These are phyloP conservation scores for Hedychridium roseum DNA, from an alignment of 2,888 invertebrate species.

Conservation along the genomic window DNA sequence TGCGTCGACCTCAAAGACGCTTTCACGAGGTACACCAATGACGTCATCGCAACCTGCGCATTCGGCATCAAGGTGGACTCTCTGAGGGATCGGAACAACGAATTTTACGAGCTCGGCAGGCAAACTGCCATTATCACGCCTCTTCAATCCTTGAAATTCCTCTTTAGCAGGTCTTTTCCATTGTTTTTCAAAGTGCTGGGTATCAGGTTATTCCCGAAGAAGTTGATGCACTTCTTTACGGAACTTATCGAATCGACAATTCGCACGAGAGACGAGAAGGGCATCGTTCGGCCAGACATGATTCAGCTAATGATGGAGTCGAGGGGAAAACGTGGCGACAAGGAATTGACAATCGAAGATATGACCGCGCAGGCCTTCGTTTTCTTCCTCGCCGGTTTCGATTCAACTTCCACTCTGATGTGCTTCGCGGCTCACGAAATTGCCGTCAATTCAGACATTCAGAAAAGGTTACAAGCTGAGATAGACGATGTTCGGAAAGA, in stretches of 20 bases:
- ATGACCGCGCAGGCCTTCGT: constrained; percentile 63
- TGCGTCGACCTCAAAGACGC: constrained; percentile 44
- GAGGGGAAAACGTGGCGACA: constrained; percentile 14
- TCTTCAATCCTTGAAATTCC: constrained; percentile 8
- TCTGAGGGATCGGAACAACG: constrained; percentile 38
- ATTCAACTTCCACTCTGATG: constrained; percentile 41
- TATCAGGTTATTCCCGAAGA: constrained; percentile 9
- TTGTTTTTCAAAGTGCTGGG: constrained; percentile 9
- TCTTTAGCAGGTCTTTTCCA: constrained; percentile 19
- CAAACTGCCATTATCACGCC: constrained; percentile 1
- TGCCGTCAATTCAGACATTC: constrained; percentile 59
- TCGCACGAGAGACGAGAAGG: constrained; percentile 23
- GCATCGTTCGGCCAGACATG: constrained; percentile 66
- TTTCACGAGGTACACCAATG: constrained; percentile 38
- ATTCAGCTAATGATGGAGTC: constrained; percentile 67
- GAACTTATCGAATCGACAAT: constrained; percentile 25
- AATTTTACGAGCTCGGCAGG: constrained; percentile 39
- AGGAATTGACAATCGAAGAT: constrained; percentile 47
- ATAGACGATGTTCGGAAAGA: constrained; percentile 45
- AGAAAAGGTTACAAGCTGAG: constrained; percentile 59
- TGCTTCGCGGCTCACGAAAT: constrained; percentile 41
- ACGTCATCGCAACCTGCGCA: constrained; percentile 42
- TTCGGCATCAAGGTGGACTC: constrained; percentile 42
- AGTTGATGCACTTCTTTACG: constrained; percentile 28
- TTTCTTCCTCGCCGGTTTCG: constrained; percentile 52